phyloP scores from a whole-genome alignment of 2,888 invertebrate genomes.

The Drosophila planitibia region DNA sequence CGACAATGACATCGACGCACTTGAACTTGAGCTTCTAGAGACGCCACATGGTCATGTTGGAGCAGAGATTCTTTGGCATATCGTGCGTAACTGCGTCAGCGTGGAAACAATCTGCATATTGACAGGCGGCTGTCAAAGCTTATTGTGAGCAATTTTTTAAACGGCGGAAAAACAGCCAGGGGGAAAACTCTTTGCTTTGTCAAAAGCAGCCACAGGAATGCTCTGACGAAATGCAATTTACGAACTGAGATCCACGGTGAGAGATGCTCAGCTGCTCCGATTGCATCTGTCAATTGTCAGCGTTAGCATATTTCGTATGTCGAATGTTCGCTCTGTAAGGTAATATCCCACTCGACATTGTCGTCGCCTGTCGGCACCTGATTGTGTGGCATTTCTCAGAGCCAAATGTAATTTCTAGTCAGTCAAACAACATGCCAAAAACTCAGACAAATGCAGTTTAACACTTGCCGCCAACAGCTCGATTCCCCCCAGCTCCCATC shows the following conservation, averaged over 20 bases:
- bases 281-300: constrained; percentile 81
- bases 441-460: constrained; percentile 76
- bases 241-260: constrained; percentile 29
- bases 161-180: neutral
- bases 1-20: constrained; percentile 36
- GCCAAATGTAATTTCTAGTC: constrained; percentile 68
- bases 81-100: constrained; percentile 68
- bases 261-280: constrained; percentile 47
- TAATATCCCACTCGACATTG: constrained; percentile 50
- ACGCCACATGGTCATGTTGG: constrained; percentile 44
- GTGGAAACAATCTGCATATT: constrained; percentile 76
- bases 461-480: constrained; percentile 59
- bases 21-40: constrained; percentile 70
- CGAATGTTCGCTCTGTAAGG: constrained; percentile 53
- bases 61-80: constrained; percentile 56
- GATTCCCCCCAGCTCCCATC: neutral
- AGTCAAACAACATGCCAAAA: constrained; percentile 49
- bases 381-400: constrained; percentile 65
- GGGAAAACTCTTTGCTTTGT: constrained; percentile 61
- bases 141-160: constrained; percentile 59
- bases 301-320: constrained; percentile 67
- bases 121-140: constrained; percentile 79
- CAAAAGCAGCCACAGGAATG: constrained; percentile 73
- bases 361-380: constrained; percentile 71
- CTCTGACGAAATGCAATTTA: constrained; percentile 80